These are phyloP conservation scores for Labeo calbasu DNA, from an alignment of 2,797 vertebrate species.

Conservation along the genomic window DNA sequence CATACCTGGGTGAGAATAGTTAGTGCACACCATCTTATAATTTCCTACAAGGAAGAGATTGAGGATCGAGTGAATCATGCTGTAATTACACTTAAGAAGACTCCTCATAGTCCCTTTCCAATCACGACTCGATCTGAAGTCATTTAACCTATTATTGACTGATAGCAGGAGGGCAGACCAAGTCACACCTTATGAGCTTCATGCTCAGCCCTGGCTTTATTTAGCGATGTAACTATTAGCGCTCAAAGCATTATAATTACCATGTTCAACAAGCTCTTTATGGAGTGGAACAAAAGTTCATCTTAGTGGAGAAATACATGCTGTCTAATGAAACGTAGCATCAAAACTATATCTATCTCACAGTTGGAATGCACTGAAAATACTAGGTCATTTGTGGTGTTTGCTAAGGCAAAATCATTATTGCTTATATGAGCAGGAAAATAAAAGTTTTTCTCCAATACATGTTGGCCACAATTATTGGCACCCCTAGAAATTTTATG, in stretches of 20 bases:
- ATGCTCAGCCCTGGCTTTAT: conserved; percentile 16
- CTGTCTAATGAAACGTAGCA: neutral
- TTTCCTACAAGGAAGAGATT: conserved; percentile 2
- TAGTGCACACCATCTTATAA: conserved; percentile 24
- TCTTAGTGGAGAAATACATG: neutral
- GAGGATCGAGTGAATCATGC: neutral
- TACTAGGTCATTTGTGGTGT: neutral
- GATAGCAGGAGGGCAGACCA: conserved; percentile 5
- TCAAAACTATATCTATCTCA: neutral
- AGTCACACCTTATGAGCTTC: conserved; percentile 6
- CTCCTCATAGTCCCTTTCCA: neutral
- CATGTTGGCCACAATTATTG: no score
- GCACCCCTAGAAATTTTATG: no score
- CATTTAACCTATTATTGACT: conserved; percentile 46
- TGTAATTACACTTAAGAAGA: conserved; percentile 31
- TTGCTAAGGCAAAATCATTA: neutral
- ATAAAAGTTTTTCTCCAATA: no score
- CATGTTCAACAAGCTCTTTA: conserved; percentile 25
- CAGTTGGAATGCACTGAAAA: neutral
- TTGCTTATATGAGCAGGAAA: neutral
- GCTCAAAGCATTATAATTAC: conserved; percentile 19
- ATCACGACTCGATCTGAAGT: conserved; percentile 29
- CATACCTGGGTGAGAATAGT: neutral
- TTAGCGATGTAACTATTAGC: conserved; percentile 22
- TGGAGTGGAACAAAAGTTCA: conserved; percentile 35